Base-by-base conservation (phyloP, 2,797 vertebrate genomes). In the Aldrovandia affinis region DNA sequence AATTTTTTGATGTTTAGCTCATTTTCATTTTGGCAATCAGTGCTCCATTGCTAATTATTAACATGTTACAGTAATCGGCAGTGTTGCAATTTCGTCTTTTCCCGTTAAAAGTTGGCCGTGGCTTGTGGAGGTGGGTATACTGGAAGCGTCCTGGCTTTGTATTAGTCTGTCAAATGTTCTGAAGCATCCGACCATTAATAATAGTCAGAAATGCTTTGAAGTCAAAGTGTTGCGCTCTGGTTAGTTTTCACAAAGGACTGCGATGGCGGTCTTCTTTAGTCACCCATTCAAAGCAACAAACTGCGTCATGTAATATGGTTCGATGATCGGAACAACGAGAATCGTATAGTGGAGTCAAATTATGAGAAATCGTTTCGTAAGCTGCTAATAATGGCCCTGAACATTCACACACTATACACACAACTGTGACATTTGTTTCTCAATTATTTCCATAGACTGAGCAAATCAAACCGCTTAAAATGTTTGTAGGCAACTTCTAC, bases 161-260 rank as follows among this genome's bases (percentile, higher is more conserved):
- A 70, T 42, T 25, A 20, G 33, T 70, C 33, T 70, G 68, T 70
- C 15, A 70, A 39, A 70, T 70, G 68, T 70, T 70, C 33, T 70
- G 4, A 28, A 39, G 68, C 68, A 8, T 22, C 68, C 68, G 39
- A 25, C 36, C 68, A 70, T 70, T 70, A 70, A 70, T 70, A 70
- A 70, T 33, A 39, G 68, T 70, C 68, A 39, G 33, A 70, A 78
- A 78, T 78, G 47, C 42, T 78, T 78, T 78, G 42, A 78, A 52
- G 44, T 50, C 47, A 20, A 18, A 78, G 42, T 28, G 28, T 50
- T 78, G 47, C 28, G 77, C 77, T 78, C 42, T 78, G 77, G n/a
- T 78, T 50, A 78, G 77, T 78, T 33, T 78, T 78, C 77, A 30
- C 77, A 78, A 52, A 52, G 39, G 42, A 12, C 25, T 52, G 77